phyloP scores from a whole-genome alignment of 30 jellyfish, hydroid and myxozoan species.

The Aurelia sp. region DNA sequence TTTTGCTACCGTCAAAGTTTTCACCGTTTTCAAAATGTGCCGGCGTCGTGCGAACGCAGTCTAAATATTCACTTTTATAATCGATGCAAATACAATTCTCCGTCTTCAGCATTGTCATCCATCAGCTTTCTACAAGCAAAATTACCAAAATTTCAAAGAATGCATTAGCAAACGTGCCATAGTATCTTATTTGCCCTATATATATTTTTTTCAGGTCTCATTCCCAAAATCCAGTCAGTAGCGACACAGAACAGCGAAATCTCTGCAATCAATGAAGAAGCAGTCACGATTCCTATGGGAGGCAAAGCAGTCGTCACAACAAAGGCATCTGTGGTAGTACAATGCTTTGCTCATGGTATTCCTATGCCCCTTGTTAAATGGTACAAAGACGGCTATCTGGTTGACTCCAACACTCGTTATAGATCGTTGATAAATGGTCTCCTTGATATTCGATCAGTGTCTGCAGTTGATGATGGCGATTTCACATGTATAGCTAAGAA shows the following conservation, averaged over 20 bases:
- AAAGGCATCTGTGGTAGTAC: conserved; percentile 24
- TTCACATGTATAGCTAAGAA: conserved; percentile 75
- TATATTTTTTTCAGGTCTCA: conserved; percentile 25
- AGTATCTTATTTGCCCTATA: too few species aligned
- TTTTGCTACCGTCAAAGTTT: too few species aligned
- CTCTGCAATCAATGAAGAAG: conserved; percentile 24
- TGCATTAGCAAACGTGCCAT: too few species aligned
- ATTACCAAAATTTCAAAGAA: too few species aligned
- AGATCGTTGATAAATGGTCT: conserved; percentile 38
- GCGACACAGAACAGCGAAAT: conserved; percentile 5
- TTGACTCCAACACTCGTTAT: conserved; percentile 36
- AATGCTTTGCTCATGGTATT: conserved; percentile 66
- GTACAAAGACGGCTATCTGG: conserved; percentile 56
- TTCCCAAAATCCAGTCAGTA: conserved; percentile 52
- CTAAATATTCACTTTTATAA: too few species aligned
- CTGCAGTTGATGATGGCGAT: conserved; percentile 67
- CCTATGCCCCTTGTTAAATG: conserved; percentile 80
- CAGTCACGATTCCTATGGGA: conserved; percentile 63
- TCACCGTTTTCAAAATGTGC: too few species aligned
- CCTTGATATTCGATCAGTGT: conserved; percentile 49
- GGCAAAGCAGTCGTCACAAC: conserved; percentile 46
- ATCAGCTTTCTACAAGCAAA: too few species aligned
- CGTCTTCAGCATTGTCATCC: too few species aligned
- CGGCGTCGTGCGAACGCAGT: too few species aligned
- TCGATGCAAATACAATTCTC: too few species aligned